Evolutionary conservation across 1,140 invertebrate species (phyloP), one percentile per base, ranked within the genome.

Genomic region (Diplogasteroides magnus): DNA sequence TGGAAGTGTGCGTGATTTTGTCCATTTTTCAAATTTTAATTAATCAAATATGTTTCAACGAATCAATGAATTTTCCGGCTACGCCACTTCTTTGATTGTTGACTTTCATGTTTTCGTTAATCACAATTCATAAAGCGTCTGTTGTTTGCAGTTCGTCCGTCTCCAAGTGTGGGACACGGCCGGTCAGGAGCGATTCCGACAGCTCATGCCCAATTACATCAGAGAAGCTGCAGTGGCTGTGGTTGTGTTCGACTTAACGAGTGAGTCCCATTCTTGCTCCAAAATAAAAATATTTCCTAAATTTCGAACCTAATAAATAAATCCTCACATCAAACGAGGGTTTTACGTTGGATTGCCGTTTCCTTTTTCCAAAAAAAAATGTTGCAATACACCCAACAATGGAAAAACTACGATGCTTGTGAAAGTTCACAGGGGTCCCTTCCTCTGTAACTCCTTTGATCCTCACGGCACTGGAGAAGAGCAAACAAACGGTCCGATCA

Each of bases 171-270:
- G 68, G 68, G 68, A 70, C 61, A 70, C 68, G 0, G 70, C 70
- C 19, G 70, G 70, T 6, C 70, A 72, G 37, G 70, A 72, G 37
- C 27, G 70, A 56, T 72, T 72, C 56, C 70, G 70, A 23, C 70
- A 72, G 58, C 60, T 72, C 15, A 25, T 55, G 13, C 70, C 70
- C 3, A 26, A 64, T 2, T 72, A 72, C 65, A 64, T 72, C 48
- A 61, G 70, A 67, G 61, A 68, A 31, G 59, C 70, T 0, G 27
- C 23, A 48, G 70, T 72, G 13, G 70, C 70, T 29, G 32, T 72
- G n/a, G 11, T 72, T 1, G 70, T 72, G 23, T 37, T 72, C 23
- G 70, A 72, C 60, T 60, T 72, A 1, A 60, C 70, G 0, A 28
- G 70, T 72, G 31, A 28, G 55, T 0, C 19, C n/a, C n/a, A n/a